Evolutionary conservation across 1,140 invertebrate species (phyloP), one percentile per base, ranked within the genome.

Genomic region (Bathynomus jamesi): DNA sequence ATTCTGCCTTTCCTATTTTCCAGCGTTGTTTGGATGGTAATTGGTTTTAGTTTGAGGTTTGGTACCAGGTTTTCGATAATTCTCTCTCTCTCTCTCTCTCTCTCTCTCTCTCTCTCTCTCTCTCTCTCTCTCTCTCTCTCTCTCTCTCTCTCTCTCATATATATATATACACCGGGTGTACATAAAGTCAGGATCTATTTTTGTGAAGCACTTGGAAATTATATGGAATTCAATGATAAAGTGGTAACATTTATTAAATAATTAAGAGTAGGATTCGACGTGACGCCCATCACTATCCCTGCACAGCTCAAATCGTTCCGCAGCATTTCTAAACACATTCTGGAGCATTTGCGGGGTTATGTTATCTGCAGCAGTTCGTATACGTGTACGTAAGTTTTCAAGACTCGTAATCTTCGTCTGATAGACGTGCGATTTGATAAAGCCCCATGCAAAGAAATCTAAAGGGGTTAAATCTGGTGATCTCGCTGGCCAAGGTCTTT

Each of bases 41-140:
- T n/a, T n/a, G n/a, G n/a, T 40, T 63, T 24, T 63, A 24, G 25
- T 21, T 21, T 27, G 25, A 27, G 62, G 13, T 63, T 27, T 27
- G 28, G 62, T 4, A 4, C 13, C n/a, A 2, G 2, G 0, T 63
- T 63, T 27, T 7, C 62, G 13, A 3, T 21, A 4, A 1, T 27
- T 28, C 61, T 62, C 61, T 62, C 25, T 62, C 61, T 62, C 61
- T 62, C n/a, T 27, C 61, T 62, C 61, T 62, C 61, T 27, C 61
- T 62, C 25, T 62, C 61, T 27, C 25, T 62, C n/a, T 62, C 25
- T 27, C n/a, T 62, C 61, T 62, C 61, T 62, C 25, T 27, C 61
- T 62, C 25, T 27, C 25, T 27, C 61, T 62, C n/a, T 27, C 61
- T 62, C 61, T 27, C 61, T 62, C 61, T 27, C 61, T 62, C 25